phyloP scores from a whole-genome alignment of 2,113 vertebrate species.

The Leucoraja erinaceus region DNA sequence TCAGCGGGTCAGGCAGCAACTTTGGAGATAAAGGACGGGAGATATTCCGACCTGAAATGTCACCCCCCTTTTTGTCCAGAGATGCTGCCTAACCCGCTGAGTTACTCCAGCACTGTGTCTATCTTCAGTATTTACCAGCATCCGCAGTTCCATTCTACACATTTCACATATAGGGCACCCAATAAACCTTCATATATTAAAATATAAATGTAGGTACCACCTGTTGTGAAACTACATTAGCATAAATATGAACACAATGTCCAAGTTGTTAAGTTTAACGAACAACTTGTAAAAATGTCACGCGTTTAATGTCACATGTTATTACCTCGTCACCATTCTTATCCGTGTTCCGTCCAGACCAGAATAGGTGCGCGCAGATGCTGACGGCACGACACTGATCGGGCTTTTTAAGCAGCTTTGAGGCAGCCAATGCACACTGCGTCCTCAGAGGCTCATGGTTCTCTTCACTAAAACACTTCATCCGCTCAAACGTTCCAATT shows the following conservation, averaged over 20 bases:
- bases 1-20: too few species aligned
- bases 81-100: too few species aligned
- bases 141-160: neutral
- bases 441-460: constrained; percentile 94
- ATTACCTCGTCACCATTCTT: constrained; percentile 87
- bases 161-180: neutral
- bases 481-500: constrained; percentile 93
- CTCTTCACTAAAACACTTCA: constrained; percentile 93
- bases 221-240: neutral
- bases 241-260: neutral
- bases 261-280: neutral
- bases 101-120: too few species aligned
- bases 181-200: neutral
- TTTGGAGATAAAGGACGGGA: too few species aligned
- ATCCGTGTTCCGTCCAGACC: constrained; percentile 92
- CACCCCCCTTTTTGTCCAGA: too few species aligned
- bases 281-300: neutral
- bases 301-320: neutral
- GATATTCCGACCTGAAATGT: too few species aligned
- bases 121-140: too few species aligned
- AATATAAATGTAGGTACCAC: neutral
- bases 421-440: constrained; percentile 89
- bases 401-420: constrained; percentile 93
- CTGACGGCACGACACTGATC: constrained; percentile 94
- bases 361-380: constrained; percentile 94